Percentiles rank a stretch among this genome's conserved stretches.
Conservation (phyloP, 2,797 vertebrate genomes). For the Yasuhikotakia modesta region DNA sequence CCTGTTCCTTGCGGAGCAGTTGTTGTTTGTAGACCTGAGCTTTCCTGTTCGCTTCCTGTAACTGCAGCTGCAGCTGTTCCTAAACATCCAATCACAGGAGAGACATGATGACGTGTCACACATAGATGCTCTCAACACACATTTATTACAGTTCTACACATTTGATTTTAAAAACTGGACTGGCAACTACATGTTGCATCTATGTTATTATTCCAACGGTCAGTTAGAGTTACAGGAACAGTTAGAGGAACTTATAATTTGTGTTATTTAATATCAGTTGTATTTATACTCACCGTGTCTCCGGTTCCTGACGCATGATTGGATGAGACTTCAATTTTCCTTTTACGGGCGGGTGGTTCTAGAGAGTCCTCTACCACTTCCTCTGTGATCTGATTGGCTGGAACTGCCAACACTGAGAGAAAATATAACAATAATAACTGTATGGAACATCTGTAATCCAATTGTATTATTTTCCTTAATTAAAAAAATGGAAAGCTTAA, state of each 20-base stretch:
- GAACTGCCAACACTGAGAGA: conserved; percentile 82
- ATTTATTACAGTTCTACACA: too few species aligned
- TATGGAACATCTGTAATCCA: not conserved
- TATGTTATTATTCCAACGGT: too few species aligned
- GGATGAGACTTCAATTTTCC: conserved; percentile 72
- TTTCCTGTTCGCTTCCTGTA: conserved; percentile 60
- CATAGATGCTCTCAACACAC: too few species aligned
- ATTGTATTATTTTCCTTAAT: too few species aligned
- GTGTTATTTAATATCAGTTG: not conserved
- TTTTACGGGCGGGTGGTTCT: conserved; percentile 78
- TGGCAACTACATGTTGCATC: too few species aligned
- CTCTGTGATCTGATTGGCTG: conserved; percentile 83
- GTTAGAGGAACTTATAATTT: too few species aligned
- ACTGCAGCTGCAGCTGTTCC: conserved; percentile 52
- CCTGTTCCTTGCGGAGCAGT: conserved; percentile 85
- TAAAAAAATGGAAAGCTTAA: too few species aligned
- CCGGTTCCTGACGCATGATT: conserved; percentile 68
- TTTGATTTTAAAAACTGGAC: too few species aligned
- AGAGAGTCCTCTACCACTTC: conserved; percentile 76
- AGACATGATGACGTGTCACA: not conserved
- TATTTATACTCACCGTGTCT: conserved; percentile 71
- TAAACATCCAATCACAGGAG: not conserved
- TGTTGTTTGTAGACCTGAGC: conserved; percentile 85
- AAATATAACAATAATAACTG: not conserved
- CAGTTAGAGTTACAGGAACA: too few species aligned